Evolutionary conservation across 2,888 invertebrate genomes (phyloP).

Genomic region (Elmis aenea): DNA sequence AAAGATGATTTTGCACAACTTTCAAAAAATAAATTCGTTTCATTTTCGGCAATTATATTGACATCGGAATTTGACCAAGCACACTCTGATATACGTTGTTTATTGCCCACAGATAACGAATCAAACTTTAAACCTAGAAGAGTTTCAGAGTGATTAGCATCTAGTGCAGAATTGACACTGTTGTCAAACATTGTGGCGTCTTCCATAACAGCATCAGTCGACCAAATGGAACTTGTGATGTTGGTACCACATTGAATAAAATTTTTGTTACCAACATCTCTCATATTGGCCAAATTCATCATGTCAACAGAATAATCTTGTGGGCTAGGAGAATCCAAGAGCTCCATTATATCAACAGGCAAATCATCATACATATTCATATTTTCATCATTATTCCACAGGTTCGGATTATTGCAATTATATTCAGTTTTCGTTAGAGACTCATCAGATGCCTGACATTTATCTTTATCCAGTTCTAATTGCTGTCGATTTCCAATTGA

Average conservation of each 20-base stretch:
- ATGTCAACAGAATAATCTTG: conserved; percentile 35
- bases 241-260: conserved; percentile 50
- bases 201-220: conserved; percentile 29
- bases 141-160: conserved; percentile 22
- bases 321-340: conserved; percentile 56
- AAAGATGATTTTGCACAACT: conserved; percentile 36
- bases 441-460: conserved; percentile 7
- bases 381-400: conserved; percentile 28
- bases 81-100: conserved; percentile 13
- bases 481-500: conserved; percentile 2
- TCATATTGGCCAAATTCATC: conserved; percentile 36
- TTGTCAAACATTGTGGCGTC: conserved; percentile 28
- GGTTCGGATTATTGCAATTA: conserved; percentile 11
- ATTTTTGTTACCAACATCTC: conserved; percentile 32
- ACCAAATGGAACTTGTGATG: conserved; percentile 53
- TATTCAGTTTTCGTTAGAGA: conserved; percentile 5
- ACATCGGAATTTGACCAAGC: conserved; percentile 18
- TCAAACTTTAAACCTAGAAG: conserved; percentile 32
- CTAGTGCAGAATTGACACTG: conserved; percentile 25
- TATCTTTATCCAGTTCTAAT: conserved; percentile 4
- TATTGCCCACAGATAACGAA: conserved; percentile 25
- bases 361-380: conserved; percentile 55
- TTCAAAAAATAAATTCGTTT: conserved; percentile 42
- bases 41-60: conserved; percentile 40
- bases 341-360: conserved; percentile 57